Conservation (phyloP, 1,140 invertebrate species). For the Rhizoglyphus robini region DNA sequence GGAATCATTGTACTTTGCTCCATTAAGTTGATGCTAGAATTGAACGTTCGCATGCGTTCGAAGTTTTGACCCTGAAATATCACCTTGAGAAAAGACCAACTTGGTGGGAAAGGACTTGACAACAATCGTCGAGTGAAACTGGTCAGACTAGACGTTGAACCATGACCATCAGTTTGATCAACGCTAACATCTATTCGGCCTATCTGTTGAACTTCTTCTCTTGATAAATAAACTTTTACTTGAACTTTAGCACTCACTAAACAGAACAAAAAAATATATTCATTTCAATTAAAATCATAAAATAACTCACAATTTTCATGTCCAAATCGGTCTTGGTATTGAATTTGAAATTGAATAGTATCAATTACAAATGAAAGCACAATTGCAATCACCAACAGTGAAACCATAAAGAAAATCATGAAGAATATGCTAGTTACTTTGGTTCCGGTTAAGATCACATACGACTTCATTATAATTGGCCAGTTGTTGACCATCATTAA, state of each 20-base stretch:
- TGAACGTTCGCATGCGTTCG: not conserved
- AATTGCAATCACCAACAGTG: conserved; percentile 61
- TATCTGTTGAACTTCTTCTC: not conserved
- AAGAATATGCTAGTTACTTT: conserved; percentile 55
- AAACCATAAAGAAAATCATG: conserved; percentile 65
- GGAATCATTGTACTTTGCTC: not conserved
- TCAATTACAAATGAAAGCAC: conserved; percentile 79
- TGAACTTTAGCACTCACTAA: not conserved
- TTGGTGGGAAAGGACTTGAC: not conserved
- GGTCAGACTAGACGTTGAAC: no score
- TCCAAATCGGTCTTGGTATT: conserved; percentile 41
- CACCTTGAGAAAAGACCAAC: not conserved
- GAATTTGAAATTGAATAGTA: conserved; percentile 75
- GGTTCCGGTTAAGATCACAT: conserved; percentile 46
- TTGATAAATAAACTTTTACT: not conserved
- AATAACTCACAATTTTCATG: not conserved
- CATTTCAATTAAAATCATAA: not conserved
- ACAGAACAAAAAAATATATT: not conserved
- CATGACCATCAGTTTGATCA: no score
- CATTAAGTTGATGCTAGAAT: not conserved
- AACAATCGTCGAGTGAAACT: no score
- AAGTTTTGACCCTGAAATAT: not conserved
- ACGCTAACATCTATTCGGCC: no score
- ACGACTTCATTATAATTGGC: conserved; percentile 83
- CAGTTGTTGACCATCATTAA: conserved; percentile 74